These are phyloP conservation scores for Condylura cristata DNA, from an alignment of 2,113 vertebrate species.

Conservation along the genomic window DNA sequence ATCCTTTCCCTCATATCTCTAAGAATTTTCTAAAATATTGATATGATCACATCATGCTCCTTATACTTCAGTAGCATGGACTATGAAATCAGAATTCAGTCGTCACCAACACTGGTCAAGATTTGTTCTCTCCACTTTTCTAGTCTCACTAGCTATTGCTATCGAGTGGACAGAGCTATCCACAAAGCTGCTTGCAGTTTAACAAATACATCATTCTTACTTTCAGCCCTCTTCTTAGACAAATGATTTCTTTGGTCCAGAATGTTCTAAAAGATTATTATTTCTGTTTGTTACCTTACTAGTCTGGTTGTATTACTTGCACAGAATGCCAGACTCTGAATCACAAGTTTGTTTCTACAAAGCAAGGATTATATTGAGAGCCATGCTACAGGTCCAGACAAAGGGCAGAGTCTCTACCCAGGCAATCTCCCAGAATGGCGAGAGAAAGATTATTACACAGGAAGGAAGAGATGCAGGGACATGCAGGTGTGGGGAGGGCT, in stretches of 20 bases:
- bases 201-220: not conserved
- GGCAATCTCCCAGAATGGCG: no score
- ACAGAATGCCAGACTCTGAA: no score
- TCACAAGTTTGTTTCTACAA: no score
- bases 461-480: no score
- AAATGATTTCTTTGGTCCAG: not conserved
- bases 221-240: not conserved
- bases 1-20: not conserved
- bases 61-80: not conserved
- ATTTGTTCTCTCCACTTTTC: not conserved
- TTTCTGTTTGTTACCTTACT: not conserved
- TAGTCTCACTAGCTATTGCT: not conserved
- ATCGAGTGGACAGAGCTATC: not conserved
- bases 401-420: no score
- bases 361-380: no score
- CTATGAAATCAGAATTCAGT: not conserved
- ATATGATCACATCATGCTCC: not conserved
- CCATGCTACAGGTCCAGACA: no score
- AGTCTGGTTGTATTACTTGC: no score
- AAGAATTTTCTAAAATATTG: not conserved
- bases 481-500: no score
- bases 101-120: not conserved
- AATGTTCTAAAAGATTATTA: not conserved
- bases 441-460: no score
- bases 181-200: not conserved